Evolutionary conservation across 2,797 vertebrate species (phyloP).

Genomic region (Erethizon dorsatum): DNA sequence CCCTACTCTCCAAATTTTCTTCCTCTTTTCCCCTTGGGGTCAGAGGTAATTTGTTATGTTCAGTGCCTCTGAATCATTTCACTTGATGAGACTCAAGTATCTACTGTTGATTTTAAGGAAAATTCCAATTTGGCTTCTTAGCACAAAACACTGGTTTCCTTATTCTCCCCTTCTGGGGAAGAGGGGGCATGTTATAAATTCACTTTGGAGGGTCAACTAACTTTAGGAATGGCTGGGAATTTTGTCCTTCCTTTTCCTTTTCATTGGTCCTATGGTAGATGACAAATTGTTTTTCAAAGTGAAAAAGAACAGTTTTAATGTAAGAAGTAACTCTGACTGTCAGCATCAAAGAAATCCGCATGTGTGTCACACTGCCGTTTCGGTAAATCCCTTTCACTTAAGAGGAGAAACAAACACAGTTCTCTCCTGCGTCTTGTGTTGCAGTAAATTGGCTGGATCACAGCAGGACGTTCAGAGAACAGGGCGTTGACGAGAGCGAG

Average conservation of each 20-base stretch:
- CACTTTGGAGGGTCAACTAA: not conserved
- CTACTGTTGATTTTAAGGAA: constrained; percentile 24
- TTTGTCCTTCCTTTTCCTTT: constrained; percentile 2
- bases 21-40: not conserved
- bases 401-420: not conserved
- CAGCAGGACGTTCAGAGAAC: constrained; percentile 98
- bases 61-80: constrained; percentile 21
- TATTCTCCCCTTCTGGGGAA: not conserved
- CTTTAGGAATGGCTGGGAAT: not conserved
- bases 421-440: constrained; percentile 56
- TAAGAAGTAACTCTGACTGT: not conserved
- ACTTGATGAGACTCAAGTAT: constrained; percentile 19
- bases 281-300: not conserved
- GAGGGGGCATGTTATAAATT: not conserved
- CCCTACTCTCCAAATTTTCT: not conserved
- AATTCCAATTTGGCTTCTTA: constrained; percentile 7
- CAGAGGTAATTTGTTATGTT: not conserved
- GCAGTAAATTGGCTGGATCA: constrained; percentile 99
- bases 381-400: not conserved
- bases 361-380: not conserved
- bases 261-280: not conserved
- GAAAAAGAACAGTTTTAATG: not conserved
- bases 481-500: constrained; percentile 98
- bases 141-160: not conserved
- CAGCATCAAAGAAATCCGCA: not conserved